A percentile compares a stretch with the other conserved stretches of the same genome.
These are phyloP conservation scores for Atherix ibis DNA, from an alignment of 2,888 invertebrate species.

Conservation along the genomic window DNA sequence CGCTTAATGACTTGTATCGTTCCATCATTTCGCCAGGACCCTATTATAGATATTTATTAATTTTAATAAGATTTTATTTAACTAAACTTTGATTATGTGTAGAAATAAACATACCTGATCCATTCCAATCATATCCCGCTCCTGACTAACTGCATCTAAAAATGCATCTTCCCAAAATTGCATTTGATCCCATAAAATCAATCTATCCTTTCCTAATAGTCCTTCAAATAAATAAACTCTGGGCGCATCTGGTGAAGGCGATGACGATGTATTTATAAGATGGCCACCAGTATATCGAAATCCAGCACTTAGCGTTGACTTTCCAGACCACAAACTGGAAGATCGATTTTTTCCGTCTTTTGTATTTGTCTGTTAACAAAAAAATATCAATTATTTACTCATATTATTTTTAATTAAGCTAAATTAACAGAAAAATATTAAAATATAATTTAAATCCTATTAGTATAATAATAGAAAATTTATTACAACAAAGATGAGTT, in stretches of 20 bases:
- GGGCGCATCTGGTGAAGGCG: slow-evolving; percentile 80
- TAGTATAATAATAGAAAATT: too few species aligned
- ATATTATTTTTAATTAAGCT: too few species aligned
- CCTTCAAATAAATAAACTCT: slow-evolving; percentile 89
- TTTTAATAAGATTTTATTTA: not conserved
- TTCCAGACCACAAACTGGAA: slow-evolving; percentile 82
- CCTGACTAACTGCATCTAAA: slow-evolving; percentile 91
- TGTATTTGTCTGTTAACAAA: slow-evolving; percentile 20
- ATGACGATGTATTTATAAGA: slow-evolving; percentile 66
- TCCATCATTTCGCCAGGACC: slow-evolving; percentile 99
- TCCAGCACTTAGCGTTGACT: slow-evolving; percentile 74
- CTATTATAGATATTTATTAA: slow-evolving; percentile 18
- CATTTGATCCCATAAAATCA: slow-evolving; percentile 94
- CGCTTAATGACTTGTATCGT: slow-evolving; percentile 82
- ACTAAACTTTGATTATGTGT: too few species aligned
- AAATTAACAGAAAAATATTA: too few species aligned
- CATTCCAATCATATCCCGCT: slow-evolving; percentile 98
- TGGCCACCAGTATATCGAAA: slow-evolving; percentile 77
- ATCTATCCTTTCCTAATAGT: slow-evolving; percentile 46
- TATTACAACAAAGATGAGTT: too few species aligned
- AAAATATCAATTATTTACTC: slow-evolving; percentile 3
- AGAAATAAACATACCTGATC: slow-evolving; percentile 68
- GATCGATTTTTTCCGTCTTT: slow-evolving; percentile 62
- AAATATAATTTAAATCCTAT: too few species aligned
- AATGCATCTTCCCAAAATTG: slow-evolving; percentile 99